Base-by-base conservation (phyloP, 2,113 vertebrate genomes). In the Paralichthys olivaceus region DNA sequence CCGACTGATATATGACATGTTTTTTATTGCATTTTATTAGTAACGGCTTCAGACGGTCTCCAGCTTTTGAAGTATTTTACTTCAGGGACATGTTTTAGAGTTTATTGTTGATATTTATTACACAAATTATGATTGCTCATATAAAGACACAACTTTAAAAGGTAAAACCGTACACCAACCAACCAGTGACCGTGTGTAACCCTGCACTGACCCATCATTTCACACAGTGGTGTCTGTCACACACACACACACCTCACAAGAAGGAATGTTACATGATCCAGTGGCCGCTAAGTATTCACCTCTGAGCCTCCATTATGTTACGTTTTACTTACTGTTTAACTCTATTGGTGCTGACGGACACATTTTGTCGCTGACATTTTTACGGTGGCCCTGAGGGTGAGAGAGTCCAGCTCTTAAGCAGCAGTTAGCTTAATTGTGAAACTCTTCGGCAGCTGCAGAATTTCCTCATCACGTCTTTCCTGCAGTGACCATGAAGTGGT, bases 391-490 rank as follows among this genome's bases (percentile, higher is more conserved):
- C 40, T 34, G 13, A 59, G 28, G 59, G 11, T 4, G 19, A 49
- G 45, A 54, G 15, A 29, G n/a, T 28, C 2, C 26, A 17, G 34
- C 66, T 72, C 62, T 59, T 14, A 63, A 68, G 74, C 53, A 17
- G 22, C 34, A 51, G 34, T 68, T 34, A 34, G 34, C 47, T 71
- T 70, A 40, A 61, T 32, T 76, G 55, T 70, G 64, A 75, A 81
- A 72, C 45, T 67, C 40, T 25, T 45, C 3, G 2, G 60, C 43
- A 25, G 56, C 56, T 75, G 55, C 65, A 73, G 47, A 26, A n/a
- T 64, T 63, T 63, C 68, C 43, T 62, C 45, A 75, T 58, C 15
- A 53, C 60, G 58, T 63, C 5, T 29, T 56, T 65, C 49, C 55
- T 80, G 68, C 11, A 25, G 43, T 68, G 51, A 20, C 51, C 23